Percentiles rank a stretch among this genome's conserved stretches.
These are phyloP conservation scores for Vulpes ferrilata DNA, from an alignment of 2,113 vertebrate species.

Conservation along the genomic window DNA sequence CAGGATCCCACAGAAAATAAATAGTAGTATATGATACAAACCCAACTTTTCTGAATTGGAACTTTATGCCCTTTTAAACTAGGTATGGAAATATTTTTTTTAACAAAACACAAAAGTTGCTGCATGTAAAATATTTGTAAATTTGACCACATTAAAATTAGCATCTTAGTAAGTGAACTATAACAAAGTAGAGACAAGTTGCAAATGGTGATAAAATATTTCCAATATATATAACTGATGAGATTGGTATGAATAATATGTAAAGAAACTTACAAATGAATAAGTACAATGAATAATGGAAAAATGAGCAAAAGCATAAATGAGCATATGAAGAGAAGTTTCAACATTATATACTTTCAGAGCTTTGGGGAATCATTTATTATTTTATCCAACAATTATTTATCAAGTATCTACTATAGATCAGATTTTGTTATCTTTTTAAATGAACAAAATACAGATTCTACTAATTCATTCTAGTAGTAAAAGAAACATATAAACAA, in stretches of 20 bases:
- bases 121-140: neutral
- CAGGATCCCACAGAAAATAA: neutral
- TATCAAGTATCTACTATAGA: neutral
- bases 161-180: neutral
- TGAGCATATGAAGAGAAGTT: neutral
- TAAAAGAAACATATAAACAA: neutral
- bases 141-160: neutral
- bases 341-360: neutral
- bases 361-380: neutral
- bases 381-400: slow-evolving; percentile 30
- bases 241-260: neutral
- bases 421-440: neutral
- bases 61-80: neutral
- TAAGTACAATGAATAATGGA: neutral
- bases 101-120: neutral
- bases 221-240: neutral
- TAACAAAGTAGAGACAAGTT: neutral
- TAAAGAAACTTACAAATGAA: slow-evolving; percentile 2
- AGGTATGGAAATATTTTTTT: neutral
- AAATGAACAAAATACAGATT: slow-evolving; percentile 26
- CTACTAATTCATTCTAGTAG: neutral
- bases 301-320: neutral
- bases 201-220: neutral
- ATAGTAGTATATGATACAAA: neutral
- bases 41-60: neutral